phyloP scores from a whole-genome alignment of 2,888 invertebrate genomes.

The Macrosiphum euphorbiae region DNA sequence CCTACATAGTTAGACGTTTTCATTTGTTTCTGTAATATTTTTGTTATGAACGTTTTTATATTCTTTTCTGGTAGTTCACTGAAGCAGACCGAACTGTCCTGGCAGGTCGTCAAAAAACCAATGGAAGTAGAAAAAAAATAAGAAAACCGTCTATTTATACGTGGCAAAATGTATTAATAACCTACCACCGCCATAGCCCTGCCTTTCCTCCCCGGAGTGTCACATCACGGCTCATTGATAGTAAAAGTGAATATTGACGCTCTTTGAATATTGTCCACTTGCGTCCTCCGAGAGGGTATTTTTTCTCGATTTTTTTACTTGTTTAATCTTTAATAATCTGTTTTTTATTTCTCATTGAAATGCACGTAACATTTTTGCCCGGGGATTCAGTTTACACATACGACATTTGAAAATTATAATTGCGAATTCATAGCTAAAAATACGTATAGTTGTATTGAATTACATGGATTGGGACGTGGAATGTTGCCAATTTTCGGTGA shows the following conservation, averaged over 20 bases:
- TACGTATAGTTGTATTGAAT: slow-evolving; percentile 58
- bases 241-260: slow-evolving; percentile 48
- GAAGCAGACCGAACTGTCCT: slow-evolving; percentile 38
- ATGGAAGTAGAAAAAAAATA: slow-evolving; percentile 36
- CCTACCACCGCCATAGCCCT: neutral
- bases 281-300: neutral
- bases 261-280: neutral
- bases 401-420: slow-evolving; percentile 60
- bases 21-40: neutral
- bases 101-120: slow-evolving; percentile 27
- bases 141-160: slow-evolving; percentile 46
- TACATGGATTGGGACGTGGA: slow-evolving; percentile 56
- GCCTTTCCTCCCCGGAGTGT: slow-evolving; percentile 16
- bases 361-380: neutral
- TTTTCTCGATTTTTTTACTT: neutral
- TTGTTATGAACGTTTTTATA: slow-evolving; percentile 46
- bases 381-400: neutral
- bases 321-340: neutral
- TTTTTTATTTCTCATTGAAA: neutral
- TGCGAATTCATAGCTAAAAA: slow-evolving; percentile 61
- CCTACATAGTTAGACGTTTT: neutral
- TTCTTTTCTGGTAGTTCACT: slow-evolving; percentile 46
- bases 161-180: slow-evolving; percentile 42
- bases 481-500: slow-evolving; percentile 48
- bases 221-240: slow-evolving; percentile 55